A percentile compares a stretch with the other conserved stretches of the same genome.
Conservation (phyloP, 1,140 invertebrate genomes). For the Conus betulinus region DNA sequence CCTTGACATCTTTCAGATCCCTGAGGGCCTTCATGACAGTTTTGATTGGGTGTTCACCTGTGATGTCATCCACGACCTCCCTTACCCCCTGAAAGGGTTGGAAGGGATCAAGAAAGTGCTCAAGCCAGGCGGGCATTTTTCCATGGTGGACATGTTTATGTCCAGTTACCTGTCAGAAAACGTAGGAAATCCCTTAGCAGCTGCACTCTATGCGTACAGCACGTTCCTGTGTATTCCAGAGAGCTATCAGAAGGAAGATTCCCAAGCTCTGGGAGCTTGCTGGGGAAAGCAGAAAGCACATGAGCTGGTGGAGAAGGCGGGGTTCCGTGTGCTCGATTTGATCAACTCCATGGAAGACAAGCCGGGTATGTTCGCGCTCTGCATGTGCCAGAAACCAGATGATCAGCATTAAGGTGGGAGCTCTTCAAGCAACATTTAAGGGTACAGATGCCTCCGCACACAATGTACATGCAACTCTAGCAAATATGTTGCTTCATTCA, state of each 20-base stretch:
- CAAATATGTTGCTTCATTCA: background rate
- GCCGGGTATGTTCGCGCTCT: background rate
- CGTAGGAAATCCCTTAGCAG: conserved; percentile 61
- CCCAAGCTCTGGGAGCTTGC: conserved; percentile 42
- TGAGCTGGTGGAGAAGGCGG: background rate
- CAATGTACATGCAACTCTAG: background rate
- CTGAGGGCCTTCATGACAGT: conserved; percentile 35
- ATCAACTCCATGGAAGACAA: background rate
- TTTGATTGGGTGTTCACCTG: conserved; percentile 45
- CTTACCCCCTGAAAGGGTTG: conserved; percentile 28
- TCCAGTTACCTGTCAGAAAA: conserved; percentile 44
- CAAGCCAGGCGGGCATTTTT: conserved; percentile 46
- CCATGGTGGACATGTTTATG: conserved; percentile 45
- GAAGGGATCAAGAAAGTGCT: conserved; percentile 38
- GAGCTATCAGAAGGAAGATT: conserved; percentile 34
- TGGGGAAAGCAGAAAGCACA: conserved; percentile 38
- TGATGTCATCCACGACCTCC: conserved; percentile 11
- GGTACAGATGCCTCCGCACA: background rate
- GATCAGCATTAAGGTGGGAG: background rate
- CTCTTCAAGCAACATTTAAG: background rate
- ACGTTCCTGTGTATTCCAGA: conserved; percentile 44
- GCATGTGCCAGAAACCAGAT: conserved; percentile 7
- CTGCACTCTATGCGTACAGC: conserved; percentile 43
- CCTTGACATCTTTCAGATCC: conserved; percentile 41
- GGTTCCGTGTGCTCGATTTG: background rate